These are phyloP conservation scores for Pocillopora grandis DNA, from an alignment of 92 coral and sea anemone genomes.

Conservation along the genomic window DNA sequence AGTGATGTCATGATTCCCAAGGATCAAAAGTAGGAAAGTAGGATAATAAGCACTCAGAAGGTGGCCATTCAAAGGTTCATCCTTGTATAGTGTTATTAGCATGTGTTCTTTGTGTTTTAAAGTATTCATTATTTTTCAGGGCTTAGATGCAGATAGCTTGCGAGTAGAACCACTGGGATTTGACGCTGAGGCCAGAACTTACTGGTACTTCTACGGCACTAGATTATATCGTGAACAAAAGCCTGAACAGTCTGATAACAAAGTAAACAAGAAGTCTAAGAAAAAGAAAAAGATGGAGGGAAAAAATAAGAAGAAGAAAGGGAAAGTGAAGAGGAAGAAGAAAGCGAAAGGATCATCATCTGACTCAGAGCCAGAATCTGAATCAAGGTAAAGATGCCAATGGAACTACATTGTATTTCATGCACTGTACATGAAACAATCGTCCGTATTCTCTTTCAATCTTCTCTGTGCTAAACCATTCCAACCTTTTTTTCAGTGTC, in stretches of 20 bases:
- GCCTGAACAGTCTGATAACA: constrained; percentile 55
- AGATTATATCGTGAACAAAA: constrained; percentile 85
- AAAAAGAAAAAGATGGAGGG: constrained; percentile 70
- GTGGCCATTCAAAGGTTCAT: neutral
- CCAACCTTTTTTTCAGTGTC: too few relatives aligned
- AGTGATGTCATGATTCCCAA: too few relatives aligned
- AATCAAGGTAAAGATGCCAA: constrained; percentile 22
- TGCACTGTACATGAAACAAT: too few relatives aligned
- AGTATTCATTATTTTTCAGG: constrained; percentile 32
- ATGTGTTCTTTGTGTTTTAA: too few relatives aligned
- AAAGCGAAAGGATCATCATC: constrained; percentile 61
- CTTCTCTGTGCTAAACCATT: too few relatives aligned
- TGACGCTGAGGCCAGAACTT: constrained; percentile 80
- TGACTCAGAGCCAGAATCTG: constrained; percentile 74
- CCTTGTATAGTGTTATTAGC: neutral
- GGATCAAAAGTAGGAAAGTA: too few relatives aligned
- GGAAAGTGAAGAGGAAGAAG: constrained; percentile 75
- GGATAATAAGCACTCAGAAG: neutral
- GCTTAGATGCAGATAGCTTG: constrained; percentile 95
- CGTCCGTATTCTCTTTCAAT: too few relatives aligned
- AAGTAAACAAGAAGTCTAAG: constrained; percentile 66
- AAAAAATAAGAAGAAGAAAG: constrained; percentile 76
- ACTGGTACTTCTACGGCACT: constrained; percentile 97
- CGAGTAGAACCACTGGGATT: constrained; percentile 94
- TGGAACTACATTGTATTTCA: too few relatives aligned